Evolutionary conservation across 2,797 vertebrate species (phyloP), one percentile per base, ranked within the genome.

Genomic region (Agapornis canus): DNA sequence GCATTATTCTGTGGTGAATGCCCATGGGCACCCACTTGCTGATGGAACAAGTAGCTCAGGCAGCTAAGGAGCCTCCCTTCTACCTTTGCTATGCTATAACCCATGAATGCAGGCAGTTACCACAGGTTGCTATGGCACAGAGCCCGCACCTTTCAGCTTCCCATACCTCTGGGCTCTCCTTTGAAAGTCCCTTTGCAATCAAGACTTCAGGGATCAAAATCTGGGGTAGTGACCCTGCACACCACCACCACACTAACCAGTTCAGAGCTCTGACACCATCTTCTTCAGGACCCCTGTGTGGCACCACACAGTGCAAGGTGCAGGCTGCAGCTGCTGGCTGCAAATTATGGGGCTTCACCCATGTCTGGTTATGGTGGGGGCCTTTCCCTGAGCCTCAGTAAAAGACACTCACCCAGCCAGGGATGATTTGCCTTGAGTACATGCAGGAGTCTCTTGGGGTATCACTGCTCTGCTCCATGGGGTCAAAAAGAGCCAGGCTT

Each of bases 301-400:
- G 26, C 20, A 42, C 16, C 0, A 0, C 32, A 29, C 8, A 63
- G 31, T 0, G 0, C 5, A 3, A 21, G 19, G 27, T 47, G 37
- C 12, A 39, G 39, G 13, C 13, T 42, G 9, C 1, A 2, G 20
- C 43, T 71, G 35, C 21, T 68, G 39, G 11, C 45, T 89, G 81
- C 69, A 66, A 42, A 57, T 5, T 2, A 0, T 6, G 25, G n/a
- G 54, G 12, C 13, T 84, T 94, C 40, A 10, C 12, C 11, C 26
- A 1, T 2, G 0, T 8, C 42, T 78, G 37, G 6, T 60, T 75
- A 31, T 11, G 21, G 25, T n/a, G 31, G 19, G 14, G 0, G 19
- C 13, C 13, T 29, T 66, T 16, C 13, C 40, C 16, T 17, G 43
- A 22, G 25, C 39, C 60, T 77, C 47, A 48, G 11, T 64, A 66